Percentiles rank a stretch among this genome's conserved stretches.
These are phyloP conservation scores for Acomys russatus DNA, from an alignment of 2,797 vertebrate genomes.

Conservation along the genomic window DNA sequence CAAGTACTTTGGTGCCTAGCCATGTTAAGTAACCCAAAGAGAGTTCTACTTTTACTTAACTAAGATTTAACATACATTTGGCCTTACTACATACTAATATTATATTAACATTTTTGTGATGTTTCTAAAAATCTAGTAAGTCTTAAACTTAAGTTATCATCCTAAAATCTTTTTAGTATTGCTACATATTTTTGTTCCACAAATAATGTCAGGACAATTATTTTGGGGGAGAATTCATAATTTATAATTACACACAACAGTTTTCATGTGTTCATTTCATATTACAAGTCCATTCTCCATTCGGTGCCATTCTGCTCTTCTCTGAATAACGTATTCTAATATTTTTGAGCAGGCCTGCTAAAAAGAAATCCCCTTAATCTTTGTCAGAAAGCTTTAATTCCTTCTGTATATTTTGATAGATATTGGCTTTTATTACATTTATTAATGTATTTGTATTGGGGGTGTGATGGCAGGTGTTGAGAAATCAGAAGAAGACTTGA, in stretches of 20 bases:
- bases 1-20: background rate
- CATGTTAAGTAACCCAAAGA: background rate
- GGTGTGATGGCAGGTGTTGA: background rate
- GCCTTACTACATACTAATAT: background rate
- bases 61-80: background rate
- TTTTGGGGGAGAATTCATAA: conserved; percentile 19
- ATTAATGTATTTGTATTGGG: background rate
- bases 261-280: conserved; percentile 30
- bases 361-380: conserved; percentile 18
- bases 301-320: conserved; percentile 25
- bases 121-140: background rate
- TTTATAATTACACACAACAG: conserved; percentile 37
- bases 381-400: conserved; percentile 43
- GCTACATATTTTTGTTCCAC: background rate
- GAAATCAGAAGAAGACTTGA: background rate
- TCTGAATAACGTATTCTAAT: conserved; percentile 19
- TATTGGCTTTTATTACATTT: background rate
- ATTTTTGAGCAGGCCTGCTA: background rate
- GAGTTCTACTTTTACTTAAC: background rate
- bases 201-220: conserved; percentile 40
- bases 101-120: background rate
- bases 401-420: conserved; percentile 53
- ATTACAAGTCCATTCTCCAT: conserved; percentile 22
- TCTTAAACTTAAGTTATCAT: background rate
- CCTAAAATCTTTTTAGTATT: background rate